phyloP scores from a whole-genome alignment of 1,140 invertebrate species.

The Cydia amplana region DNA sequence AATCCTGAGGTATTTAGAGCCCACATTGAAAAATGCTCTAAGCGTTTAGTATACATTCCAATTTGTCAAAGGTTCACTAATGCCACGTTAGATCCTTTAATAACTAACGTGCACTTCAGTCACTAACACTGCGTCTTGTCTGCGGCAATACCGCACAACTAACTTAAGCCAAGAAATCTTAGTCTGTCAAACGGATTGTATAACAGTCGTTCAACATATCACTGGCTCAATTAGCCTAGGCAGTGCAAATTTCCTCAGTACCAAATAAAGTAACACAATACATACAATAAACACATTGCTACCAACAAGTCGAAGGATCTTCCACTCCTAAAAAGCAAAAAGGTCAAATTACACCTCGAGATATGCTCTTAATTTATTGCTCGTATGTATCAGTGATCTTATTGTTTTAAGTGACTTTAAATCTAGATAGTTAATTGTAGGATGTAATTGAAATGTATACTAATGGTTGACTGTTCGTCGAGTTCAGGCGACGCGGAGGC shows the following conservation, averaged over 20 bases:
- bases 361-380: slow-evolving; percentile 20
- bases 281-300: slow-evolving; percentile 19
- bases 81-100: background rate
- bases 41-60: slow-evolving; percentile 49
- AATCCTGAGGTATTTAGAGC: slow-evolving; percentile 40
- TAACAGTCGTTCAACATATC: slow-evolving; percentile 36
- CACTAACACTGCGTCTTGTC: background rate
- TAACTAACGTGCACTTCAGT: background rate
- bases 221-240: slow-evolving; percentile 40
- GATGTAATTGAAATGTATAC: slow-evolving; percentile 46
- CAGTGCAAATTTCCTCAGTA: slow-evolving; percentile 44
- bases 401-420: slow-evolving; percentile 13
- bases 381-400: background rate
- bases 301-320: background rate
- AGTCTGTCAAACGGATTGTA: slow-evolving; percentile 4
- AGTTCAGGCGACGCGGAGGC: slow-evolving; percentile 35
- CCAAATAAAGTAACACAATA: slow-evolving; percentile 33
- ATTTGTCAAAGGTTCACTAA: slow-evolving; percentile 4
- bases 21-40: slow-evolving; percentile 36
- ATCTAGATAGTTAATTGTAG: background rate
- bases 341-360: background rate
- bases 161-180: slow-evolving; percentile 14
- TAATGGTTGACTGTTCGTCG: slow-evolving; percentile 32
- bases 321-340: slow-evolving; percentile 15
- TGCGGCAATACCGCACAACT: background rate